Evolutionary conservation across 2,888 invertebrate species (phyloP).

Genomic region (Netelia virgata): DNA sequence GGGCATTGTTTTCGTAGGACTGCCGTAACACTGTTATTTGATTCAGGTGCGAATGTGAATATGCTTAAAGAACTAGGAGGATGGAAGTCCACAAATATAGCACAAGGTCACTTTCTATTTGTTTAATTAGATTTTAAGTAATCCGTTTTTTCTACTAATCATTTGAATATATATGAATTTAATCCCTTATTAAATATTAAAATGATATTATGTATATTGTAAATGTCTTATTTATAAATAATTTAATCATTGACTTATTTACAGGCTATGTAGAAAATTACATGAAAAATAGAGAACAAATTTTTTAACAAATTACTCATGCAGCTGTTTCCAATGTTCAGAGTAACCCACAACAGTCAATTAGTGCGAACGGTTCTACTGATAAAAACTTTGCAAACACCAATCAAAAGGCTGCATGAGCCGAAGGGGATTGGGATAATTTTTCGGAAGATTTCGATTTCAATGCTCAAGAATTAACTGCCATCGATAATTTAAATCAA

Average conservation of each 20-base stretch:
- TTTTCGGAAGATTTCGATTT: conserved; percentile 46
- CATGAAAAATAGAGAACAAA: conserved; percentile 48
- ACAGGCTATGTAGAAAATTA: conserved; percentile 55
- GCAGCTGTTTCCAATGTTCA: conserved; percentile 44
- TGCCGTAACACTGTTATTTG: background rate
- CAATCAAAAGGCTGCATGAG: conserved; percentile 42
- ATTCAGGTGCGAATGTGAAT: background rate
- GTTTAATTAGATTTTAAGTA: background rate
- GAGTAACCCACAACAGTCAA: conserved; percentile 42
- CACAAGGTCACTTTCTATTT: background rate
- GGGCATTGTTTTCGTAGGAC: conserved; percentile 1
- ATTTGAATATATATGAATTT: conserved; percentile 1
- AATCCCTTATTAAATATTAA: background rate
- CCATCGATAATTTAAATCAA: conserved; percentile 17
- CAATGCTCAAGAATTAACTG: conserved; percentile 35
- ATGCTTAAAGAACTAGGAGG: background rate
- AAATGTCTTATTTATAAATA: conserved; percentile 51
- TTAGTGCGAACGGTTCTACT: conserved; percentile 30
- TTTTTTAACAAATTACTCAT: conserved; percentile 34
- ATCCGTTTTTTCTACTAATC: background rate
- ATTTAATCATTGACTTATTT: conserved; percentile 29
- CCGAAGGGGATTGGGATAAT: conserved; percentile 35
- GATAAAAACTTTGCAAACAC: conserved; percentile 24
- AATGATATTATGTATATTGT: too few relatives aligned
- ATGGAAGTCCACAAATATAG: background rate